Evolutionary conservation across 2,888 invertebrate species (phyloP).

Genomic region (Cordilura impudica): DNA sequence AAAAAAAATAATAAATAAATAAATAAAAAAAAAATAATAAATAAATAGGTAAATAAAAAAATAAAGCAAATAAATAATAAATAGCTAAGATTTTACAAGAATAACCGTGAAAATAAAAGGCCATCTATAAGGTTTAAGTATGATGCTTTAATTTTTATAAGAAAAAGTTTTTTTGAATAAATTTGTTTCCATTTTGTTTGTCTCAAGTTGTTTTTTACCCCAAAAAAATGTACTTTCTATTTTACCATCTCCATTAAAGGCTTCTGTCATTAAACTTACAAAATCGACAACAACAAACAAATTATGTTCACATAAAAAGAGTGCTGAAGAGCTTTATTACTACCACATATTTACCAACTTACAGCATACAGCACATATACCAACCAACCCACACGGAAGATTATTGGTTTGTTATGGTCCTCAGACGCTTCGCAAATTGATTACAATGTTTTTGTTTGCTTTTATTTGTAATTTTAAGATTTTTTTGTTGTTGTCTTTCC

Average conservation of each 20-base stretch:
- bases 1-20: too few relatives aligned
- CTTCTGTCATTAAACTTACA: background rate
- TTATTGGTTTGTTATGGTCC: background rate
- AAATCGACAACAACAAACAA: background rate
- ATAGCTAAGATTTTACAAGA: too few relatives aligned
- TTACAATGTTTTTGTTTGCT: background rate
- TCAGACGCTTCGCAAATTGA: background rate
- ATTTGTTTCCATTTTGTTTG: too few relatives aligned
- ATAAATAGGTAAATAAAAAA: too few relatives aligned
- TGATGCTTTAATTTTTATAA: too few relatives aligned
- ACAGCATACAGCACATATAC: background rate
- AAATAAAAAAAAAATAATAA: too few relatives aligned
- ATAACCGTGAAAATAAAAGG: too few relatives aligned
- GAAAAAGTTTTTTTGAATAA: too few relatives aligned
- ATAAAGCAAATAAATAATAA: too few relatives aligned
- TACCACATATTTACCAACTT: background rate
- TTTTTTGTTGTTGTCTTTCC: background rate
- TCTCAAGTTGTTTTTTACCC: too few relatives aligned
- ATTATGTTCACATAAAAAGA: conserved; percentile 1
- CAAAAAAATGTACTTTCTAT: background rate
- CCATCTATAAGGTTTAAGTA: too few relatives aligned
- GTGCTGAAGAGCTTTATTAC: conserved; percentile 36
- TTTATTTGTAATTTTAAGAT: background rate
- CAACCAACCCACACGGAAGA: background rate
- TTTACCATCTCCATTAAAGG: background rate